Percentiles rank a stretch among this genome's conserved stretches.
These are phyloP conservation scores for Isoperla grammatica DNA, from an alignment of 2,888 invertebrate genomes.

Conservation along the genomic window DNA sequence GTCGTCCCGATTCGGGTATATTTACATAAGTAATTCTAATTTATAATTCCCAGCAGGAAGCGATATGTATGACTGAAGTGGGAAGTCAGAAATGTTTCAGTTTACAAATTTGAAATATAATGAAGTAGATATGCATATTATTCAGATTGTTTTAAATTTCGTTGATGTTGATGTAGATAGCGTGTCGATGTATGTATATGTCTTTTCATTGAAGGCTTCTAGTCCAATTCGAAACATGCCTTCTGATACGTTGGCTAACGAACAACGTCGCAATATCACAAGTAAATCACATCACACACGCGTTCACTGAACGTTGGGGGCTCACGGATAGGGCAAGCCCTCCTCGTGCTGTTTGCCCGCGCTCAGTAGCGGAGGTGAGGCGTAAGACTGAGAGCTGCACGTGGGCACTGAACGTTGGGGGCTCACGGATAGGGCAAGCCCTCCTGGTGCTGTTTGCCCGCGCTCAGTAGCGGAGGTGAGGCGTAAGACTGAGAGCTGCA, in stretches of 20 bases:
- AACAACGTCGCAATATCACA: neutral
- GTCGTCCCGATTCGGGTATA: neutral
- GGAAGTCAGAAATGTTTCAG: neutral
- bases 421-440: neutral
- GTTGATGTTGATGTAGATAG: too few species aligned
- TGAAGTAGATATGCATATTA: slow-evolving; percentile 4
- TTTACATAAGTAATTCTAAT: slow-evolving; percentile 22
- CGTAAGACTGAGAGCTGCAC: slow-evolving; percentile 80
- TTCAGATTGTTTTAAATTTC: neutral
- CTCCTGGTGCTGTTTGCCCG: slow-evolving; percentile 25
- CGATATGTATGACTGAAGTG: slow-evolving; percentile 30
- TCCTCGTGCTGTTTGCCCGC: slow-evolving; percentile 25
- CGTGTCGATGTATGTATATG: neutral
- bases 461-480: slow-evolving; percentile 60
- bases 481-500: slow-evolving; percentile 83
- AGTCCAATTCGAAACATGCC: neutral
- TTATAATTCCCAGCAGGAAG: slow-evolving; percentile 27
- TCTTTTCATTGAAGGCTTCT: neutral
- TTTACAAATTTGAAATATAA: too few species aligned
- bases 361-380: slow-evolving; percentile 62
- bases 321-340: neutral
- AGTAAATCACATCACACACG: neutral
- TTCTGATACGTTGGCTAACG: neutral
- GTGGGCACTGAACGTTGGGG: too few species aligned
- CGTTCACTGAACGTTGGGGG: neutral